Evolutionary conservation across 1,140 invertebrate genomes (phyloP), one percentile per base, ranked within the genome.

Genomic region (Drosophila parvula): DNA sequence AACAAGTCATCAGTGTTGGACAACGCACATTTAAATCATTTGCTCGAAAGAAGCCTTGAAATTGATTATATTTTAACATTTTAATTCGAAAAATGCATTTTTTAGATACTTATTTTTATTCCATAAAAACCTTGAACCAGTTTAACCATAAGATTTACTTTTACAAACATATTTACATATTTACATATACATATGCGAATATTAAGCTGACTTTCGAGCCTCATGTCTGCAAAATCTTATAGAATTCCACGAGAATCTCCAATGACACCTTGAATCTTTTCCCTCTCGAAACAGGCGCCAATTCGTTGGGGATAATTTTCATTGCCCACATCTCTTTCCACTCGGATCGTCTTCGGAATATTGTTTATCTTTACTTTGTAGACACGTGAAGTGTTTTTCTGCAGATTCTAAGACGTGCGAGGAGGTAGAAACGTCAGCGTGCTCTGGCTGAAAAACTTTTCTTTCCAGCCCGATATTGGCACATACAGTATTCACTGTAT

Each of bases 321-420:
- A 38, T 55, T 1, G 18, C 12, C 12, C 12, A 38, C 18, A 38
- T 10, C 32, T 10, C 16, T 27, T 1, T 12, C 28, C 44, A 50
- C 44, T 50, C 44, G 18, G 10, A 65, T 48, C 34, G 22, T 12
- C 60, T 27, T 11, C 14, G 14, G 14, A n/a, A n/a, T 32, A 38
- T 67, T 65, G 64, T 67, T 67, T 67, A 68, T 68, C 64, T 68
- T 67, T 67, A 40, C 18, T 48, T 67, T 48, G 64, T 67, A 50
- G 44, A 44, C 61, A 67, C 64, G 63, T 67, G 61, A 68, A 68
- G 47, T 48, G 18, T 41, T 40, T 68, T 48, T 50, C 18, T 67
- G 18, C 44, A 34, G 34, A 30, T 65, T 67, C 11, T 7, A 2
- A 44, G 18, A 38, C 45, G 38, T 70, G 10, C 22, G 16, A 28